Conservation (phyloP, 2,797 vertebrate species). For the Ficedula albicollis region DNA sequence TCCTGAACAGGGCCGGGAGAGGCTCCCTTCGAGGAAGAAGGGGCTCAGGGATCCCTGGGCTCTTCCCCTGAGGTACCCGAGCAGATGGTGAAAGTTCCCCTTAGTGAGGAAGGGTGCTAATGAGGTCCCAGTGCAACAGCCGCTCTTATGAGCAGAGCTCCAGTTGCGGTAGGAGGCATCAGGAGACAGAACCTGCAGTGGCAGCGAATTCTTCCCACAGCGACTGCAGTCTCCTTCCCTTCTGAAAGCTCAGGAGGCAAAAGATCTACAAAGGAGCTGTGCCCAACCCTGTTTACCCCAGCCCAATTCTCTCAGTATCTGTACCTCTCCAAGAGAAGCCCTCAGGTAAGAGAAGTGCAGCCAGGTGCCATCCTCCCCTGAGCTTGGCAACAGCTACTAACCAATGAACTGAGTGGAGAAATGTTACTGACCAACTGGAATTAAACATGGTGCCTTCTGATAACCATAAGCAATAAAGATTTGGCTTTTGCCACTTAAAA, state of each 20-base stretch:
- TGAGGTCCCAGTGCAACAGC: background rate
- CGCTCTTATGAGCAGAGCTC: background rate
- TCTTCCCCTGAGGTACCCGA: background rate
- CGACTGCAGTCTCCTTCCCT: rapidly evolving
- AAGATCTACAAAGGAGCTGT: background rate
- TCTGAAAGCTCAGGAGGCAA: background rate
- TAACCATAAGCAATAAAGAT: no score
- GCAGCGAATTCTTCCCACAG: background rate
- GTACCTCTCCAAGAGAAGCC: background rate
- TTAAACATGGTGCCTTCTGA: no score
- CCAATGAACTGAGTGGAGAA: no score
- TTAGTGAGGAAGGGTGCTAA: no score
- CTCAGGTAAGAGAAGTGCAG: background rate
- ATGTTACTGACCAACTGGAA: no score
- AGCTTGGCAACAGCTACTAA: background rate
- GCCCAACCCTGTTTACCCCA: background rate
- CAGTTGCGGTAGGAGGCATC: background rate
- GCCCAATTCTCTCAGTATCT: background rate
- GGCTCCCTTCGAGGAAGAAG: background rate
- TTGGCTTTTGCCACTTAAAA: no score
- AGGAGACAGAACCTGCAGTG: background rate
- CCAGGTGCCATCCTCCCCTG: background rate
- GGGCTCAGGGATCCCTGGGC: background rate
- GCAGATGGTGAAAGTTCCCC: background rate
- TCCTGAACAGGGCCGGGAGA: background rate